These are phyloP conservation scores for Subacronicta megacephala DNA, from an alignment of 2,888 invertebrate species.

Conservation along the genomic window DNA sequence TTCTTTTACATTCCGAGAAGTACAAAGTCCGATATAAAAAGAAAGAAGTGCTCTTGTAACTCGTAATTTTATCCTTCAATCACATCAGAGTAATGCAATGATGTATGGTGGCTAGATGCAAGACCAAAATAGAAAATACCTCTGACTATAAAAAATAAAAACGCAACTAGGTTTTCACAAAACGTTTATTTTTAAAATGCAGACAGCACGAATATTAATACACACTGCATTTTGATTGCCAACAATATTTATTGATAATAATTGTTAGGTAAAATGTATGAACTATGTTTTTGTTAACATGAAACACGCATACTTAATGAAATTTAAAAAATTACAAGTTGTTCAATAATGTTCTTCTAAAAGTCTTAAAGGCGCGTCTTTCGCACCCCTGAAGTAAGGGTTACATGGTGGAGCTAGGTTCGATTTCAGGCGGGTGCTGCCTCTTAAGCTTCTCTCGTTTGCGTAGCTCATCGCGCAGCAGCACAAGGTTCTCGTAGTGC, in stretches of 20 bases:
- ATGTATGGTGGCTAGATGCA: no score
- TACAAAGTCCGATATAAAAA: no score
- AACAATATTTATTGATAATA: conserved; percentile 4
- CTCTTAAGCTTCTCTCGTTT: conserved; percentile 59
- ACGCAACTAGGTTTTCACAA: neutral
- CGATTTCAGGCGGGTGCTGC: conserved; percentile 75
- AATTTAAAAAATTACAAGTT: neutral
- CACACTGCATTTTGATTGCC: conserved; percentile 21
- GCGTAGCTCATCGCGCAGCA: conserved; percentile 77
- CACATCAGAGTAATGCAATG: no score
- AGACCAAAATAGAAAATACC: no score
- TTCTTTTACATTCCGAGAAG: no score
- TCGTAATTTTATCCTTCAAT: no score
- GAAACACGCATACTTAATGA: conserved; percentile 1
- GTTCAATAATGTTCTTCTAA: conserved; percentile 2
- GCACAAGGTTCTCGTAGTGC: conserved; percentile 80
- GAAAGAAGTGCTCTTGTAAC: no score
- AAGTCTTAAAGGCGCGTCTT: neutral
- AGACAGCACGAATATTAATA: conserved; percentile 1
- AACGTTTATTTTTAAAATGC: conserved; percentile 22
- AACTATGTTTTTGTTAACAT: no score
- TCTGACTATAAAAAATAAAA: no score
- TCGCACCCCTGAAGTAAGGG: neutral
- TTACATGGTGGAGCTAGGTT: conserved; percentile 64
- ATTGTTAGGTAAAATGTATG: neutral